Evolutionary conservation across 2,113 vertebrate species (phyloP), one percentile per base, ranked within the genome.

Genomic region (Mola mola): DNA sequence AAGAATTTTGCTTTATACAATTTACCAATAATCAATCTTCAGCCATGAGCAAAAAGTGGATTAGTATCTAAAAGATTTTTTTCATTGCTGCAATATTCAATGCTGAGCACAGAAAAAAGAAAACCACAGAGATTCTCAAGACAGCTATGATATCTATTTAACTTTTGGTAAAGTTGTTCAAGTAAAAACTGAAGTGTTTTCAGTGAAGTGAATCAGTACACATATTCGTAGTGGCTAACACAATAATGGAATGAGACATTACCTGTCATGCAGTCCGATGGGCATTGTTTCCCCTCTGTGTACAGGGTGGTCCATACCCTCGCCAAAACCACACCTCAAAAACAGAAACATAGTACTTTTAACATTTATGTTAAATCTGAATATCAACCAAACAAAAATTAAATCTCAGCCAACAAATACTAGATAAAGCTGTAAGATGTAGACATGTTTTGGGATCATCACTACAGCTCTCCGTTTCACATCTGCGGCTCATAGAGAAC

Each of bases 271-370:
- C 28, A 94, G 90, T 81, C 90, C 87, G 20, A 94, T 80, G 80
- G 93, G 90, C 90, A 94, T 89, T 20, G 93, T 82, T 79, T 96
- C 93, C 75, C 91, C 95, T 85, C 94, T 88, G 87, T 94, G 92
- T 43, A 93, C 80, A 91, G 93, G 92, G 88, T 88, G 90, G 88
- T 94, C 95, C 95, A 95, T 93, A 83, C 89, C 83, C 60, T 90
- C 88, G 62, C 84, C 84, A 44, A 79, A 83, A 87, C 88, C 88
- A 83, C 91, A 84, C 82, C 90, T 88, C 76, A 90, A 85, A 79
- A 80, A 66, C 24, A 69, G 24, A 61, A 71, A 63, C 6, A 65
- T 15, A 0, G 2, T 6, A 17, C 48, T 42, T 36, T 73, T 0
- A 77, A 29, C 4, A 47, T 46, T 11, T 50, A 7, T 29, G 5